Evolutionary conservation across 2,113 vertebrate species (phyloP).

Genomic region (Petromus typicus): DNA sequence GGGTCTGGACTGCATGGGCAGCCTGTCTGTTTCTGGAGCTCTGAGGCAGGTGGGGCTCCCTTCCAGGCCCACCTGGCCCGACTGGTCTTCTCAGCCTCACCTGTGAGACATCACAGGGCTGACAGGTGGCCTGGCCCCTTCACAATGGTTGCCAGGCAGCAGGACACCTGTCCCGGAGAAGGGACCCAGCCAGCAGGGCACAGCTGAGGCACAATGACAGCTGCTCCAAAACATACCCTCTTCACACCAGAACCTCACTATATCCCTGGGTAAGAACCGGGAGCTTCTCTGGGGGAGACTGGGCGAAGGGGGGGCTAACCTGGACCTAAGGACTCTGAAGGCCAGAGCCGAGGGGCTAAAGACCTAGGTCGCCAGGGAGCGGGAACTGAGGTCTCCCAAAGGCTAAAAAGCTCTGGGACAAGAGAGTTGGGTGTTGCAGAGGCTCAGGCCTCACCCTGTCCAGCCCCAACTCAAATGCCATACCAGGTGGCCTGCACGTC

Average conservation of each 20-base stretch:
- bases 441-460: too few species aligned
- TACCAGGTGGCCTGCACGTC: background rate
- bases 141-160: slow-evolving; percentile 76
- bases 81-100: background rate
- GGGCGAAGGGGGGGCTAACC: background rate
- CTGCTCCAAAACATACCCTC: slow-evolving; percentile 67
- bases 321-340: background rate
- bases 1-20: accelerated
- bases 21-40: background rate
- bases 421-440: background rate
- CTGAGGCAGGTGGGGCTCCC: background rate
- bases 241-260: slow-evolving; percentile 79
- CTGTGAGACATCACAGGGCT: background rate
- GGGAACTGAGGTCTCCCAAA: background rate
- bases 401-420: too few species aligned
- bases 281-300: too few species aligned
- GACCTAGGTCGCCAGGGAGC: background rate
- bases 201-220: slow-evolving; percentile 57
- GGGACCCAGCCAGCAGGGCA: background rate
- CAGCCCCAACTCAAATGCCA: background rate
- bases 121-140: background rate
- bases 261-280: slow-evolving; percentile 72
- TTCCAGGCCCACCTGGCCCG: background rate
- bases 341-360: background rate
- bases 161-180: background rate